phyloP scores from a whole-genome alignment of 2,113 vertebrate species.

The Speoplatyrhinus poulsoni region DNA sequence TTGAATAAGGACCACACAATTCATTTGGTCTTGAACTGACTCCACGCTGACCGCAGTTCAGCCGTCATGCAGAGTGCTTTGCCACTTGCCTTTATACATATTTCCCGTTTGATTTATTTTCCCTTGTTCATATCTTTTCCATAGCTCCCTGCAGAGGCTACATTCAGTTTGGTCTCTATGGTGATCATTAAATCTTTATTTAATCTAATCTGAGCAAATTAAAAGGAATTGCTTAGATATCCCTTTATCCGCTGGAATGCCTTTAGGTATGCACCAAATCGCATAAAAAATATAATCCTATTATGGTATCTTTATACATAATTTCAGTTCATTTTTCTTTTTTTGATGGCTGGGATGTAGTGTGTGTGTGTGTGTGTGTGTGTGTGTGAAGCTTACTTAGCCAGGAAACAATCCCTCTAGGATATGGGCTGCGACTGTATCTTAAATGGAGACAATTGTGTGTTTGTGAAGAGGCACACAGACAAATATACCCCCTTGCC shows the following conservation, averaged over 20 bases:
- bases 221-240: constrained; percentile 8
- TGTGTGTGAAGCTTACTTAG: constrained; percentile 42
- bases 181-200: neutral
- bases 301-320: constrained; percentile 34
- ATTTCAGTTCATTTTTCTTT: constrained; percentile 45
- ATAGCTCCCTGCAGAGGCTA: too few relatives aligned
- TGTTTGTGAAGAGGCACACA: constrained; percentile 50
- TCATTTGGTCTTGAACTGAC: too few relatives aligned
- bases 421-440: constrained; percentile 41
- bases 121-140: too few relatives aligned
- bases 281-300: constrained; percentile 30
- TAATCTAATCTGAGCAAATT: neutral
- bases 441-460: constrained; percentile 53
- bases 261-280: constrained; percentile 12
- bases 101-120: too few relatives aligned
- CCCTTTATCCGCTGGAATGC: constrained; percentile 5
- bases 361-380: constrained; percentile 27
- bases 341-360: constrained; percentile 28
- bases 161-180: neutral
- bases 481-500: constrained; percentile 46
- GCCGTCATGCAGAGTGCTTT: too few relatives aligned
- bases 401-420: constrained; percentile 32
- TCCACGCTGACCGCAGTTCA: too few relatives aligned
- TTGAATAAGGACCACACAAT: too few relatives aligned
- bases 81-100: too few relatives aligned